These are phyloP conservation scores for Nemapogon koenigi DNA, from an alignment of 2,888 invertebrate genomes.

Conservation along the genomic window DNA sequence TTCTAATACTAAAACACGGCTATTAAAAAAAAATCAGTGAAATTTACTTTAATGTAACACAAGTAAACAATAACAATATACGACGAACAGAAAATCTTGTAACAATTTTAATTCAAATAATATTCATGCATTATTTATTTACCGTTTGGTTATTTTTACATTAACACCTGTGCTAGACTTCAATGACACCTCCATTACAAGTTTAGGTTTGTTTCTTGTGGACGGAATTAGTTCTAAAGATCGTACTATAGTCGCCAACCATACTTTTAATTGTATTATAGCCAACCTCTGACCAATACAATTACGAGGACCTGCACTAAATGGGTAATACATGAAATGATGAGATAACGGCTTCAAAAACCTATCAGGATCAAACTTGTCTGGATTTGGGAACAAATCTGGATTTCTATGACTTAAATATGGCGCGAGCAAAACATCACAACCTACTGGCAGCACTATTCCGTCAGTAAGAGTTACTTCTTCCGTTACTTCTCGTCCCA, in stretches of 20 bases:
- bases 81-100: no score
- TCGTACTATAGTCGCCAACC: slow-evolving; percentile 1
- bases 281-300: slow-evolving; percentile 1
- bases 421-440: slow-evolving; percentile 2
- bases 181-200: background rate
- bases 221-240: background rate
- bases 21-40: no score
- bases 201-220: background rate
- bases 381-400: background rate
- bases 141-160: no score
- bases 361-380: slow-evolving; percentile 1
- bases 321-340: background rate
- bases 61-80: no score
- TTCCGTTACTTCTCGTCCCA: background rate
- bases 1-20: no score
- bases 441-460: background rate
- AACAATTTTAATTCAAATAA: no score
- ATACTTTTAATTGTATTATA: slow-evolving; percentile 1
- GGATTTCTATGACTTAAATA: slow-evolving; percentile 1
- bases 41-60: no score
- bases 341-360: background rate
- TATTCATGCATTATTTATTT: no score
- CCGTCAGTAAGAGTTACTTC: slow-evolving; percentile 2
- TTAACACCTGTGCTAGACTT: background rate
- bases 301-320: background rate